Conservation (phyloP, 2,888 invertebrate genomes). For the Archaeoteleia sp. region DNA sequence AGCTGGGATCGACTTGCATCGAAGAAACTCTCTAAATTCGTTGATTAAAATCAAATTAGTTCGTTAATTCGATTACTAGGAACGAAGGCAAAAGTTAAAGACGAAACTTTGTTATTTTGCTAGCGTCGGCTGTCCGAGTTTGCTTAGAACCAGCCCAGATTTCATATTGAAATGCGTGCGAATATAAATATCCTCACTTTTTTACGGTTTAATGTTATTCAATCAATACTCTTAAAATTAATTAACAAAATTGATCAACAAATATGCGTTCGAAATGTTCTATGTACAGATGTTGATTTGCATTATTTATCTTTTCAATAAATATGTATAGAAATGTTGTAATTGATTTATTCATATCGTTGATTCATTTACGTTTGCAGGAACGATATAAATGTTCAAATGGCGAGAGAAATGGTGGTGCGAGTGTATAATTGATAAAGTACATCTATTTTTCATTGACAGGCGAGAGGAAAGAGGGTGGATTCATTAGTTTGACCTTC, state of each 20-base stretch:
- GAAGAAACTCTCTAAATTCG: conserved; percentile 47
- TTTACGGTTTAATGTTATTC: too few relatives aligned
- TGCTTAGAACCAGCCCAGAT: conserved; percentile 8
- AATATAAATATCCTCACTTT: too few relatives aligned
- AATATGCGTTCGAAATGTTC: too few relatives aligned
- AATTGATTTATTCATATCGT: too few relatives aligned
- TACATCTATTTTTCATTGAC: conserved; percentile 15
- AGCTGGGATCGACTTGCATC: conserved; percentile 37
- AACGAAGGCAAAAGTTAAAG: conserved; percentile 35
- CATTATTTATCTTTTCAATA: too few relatives aligned
- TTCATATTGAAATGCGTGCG: conserved; percentile 6
- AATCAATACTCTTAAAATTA: too few relatives aligned
- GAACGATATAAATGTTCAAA: too few relatives aligned
- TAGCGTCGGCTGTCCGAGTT: conserved; percentile 21
- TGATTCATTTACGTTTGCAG: too few relatives aligned
- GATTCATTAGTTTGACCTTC: conserved; percentile 35
- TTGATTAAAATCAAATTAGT: conserved; percentile 48
- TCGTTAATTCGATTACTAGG: conserved; percentile 43
- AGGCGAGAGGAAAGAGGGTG: conserved; percentile 7
- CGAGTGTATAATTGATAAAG: conserved; percentile 11
- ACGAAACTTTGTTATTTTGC: conserved; percentile 38
- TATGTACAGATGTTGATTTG: too few relatives aligned
- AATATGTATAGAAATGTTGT: too few relatives aligned
- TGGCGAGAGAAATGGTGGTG: conserved; percentile 9
- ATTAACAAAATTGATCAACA: too few relatives aligned